Conservation (phyloP, 2,888 invertebrate species). For the Xestobium rufovillosum region DNA sequence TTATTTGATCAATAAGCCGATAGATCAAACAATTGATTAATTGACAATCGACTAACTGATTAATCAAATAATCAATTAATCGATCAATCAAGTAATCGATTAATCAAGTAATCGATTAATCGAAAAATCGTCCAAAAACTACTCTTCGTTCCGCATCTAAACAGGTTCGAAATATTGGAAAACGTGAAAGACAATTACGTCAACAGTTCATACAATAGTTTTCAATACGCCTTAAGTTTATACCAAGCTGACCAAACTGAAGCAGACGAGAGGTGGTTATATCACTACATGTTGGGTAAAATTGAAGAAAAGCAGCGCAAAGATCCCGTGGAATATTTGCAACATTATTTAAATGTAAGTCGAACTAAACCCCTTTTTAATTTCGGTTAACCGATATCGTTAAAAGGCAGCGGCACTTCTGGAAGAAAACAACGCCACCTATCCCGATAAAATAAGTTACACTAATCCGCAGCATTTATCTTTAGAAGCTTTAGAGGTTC, state of each 20-base stretch:
- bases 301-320: constrained; percentile 80
- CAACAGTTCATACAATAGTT: constrained; percentile 70
- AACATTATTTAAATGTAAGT: constrained; percentile 66
- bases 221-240: constrained; percentile 59
- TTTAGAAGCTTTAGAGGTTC: constrained; percentile 82
- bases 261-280: constrained; percentile 82
- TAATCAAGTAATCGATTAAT: no score
- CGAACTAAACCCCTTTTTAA: background rate
- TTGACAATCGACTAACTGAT: no score
- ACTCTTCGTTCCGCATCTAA: no score
- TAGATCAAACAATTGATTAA: no score
- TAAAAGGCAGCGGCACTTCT: constrained; percentile 72
- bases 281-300: constrained; percentile 94
- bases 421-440: constrained; percentile 71
- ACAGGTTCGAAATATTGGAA: constrained; percentile 61
- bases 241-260: constrained; percentile 50
- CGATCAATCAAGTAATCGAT: no score
- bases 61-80: no score
- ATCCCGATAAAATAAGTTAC: constrained; percentile 81
- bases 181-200: constrained; percentile 73
- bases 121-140: no score
- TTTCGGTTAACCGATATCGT: no score
- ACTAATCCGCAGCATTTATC: constrained; percentile 74
- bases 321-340: constrained; percentile 64
- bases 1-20: no score